Percentiles rank a stretch among this genome's conserved stretches.
These are phyloP conservation scores for Subanguina moxae DNA, from an alignment of 1,140 invertebrate genomes.

Conservation along the genomic window DNA sequence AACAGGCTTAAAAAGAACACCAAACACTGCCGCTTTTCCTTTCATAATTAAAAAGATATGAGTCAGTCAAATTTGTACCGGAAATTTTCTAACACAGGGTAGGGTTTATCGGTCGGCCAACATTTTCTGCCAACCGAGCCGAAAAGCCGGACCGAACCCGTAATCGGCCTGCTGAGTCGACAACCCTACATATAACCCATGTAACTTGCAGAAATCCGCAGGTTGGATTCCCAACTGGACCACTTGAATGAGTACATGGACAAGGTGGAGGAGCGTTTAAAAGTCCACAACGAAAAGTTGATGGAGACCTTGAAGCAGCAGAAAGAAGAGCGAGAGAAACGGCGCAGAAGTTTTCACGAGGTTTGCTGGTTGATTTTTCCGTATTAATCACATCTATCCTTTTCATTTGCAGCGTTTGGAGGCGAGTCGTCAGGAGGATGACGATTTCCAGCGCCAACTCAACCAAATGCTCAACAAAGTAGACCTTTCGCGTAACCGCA, in stretches of 20 bases:
- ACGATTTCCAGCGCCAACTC: slow-evolving; percentile 47
- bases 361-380: slow-evolving; percentile 6
- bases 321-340: slow-evolving; percentile 47
- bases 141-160: too few relatives aligned
- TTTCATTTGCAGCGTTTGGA: slow-evolving; percentile 40
- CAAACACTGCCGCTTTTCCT: too few relatives aligned
- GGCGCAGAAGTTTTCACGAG: slow-evolving; percentile 49
- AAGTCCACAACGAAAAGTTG: slow-evolving; percentile 41
- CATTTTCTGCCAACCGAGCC: too few relatives aligned
- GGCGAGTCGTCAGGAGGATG: slow-evolving; percentile 38
- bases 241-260: slow-evolving; percentile 46
- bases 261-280: slow-evolving; percentile 44
- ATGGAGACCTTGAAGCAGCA: slow-evolving; percentile 44
- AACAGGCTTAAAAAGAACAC: too few relatives aligned
- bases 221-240: slow-evolving; percentile 46
- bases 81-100: too few relatives aligned
- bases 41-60: too few relatives aligned
- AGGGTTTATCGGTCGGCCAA: too few relatives aligned
- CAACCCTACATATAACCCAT: slow-evolving; percentile 6
- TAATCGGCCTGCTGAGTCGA: too few relatives aligned
- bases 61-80: too few relatives aligned
- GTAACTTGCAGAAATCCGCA: slow-evolving; percentile 41
- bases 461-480: slow-evolving; percentile 9
- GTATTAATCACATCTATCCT: slow-evolving; percentile 1
- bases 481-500: neutral